A percentile compares a stretch with the other conserved stretches of the same genome.
Conservation (phyloP, 2,888 invertebrate genomes). For the Papilio elwesi region DNA sequence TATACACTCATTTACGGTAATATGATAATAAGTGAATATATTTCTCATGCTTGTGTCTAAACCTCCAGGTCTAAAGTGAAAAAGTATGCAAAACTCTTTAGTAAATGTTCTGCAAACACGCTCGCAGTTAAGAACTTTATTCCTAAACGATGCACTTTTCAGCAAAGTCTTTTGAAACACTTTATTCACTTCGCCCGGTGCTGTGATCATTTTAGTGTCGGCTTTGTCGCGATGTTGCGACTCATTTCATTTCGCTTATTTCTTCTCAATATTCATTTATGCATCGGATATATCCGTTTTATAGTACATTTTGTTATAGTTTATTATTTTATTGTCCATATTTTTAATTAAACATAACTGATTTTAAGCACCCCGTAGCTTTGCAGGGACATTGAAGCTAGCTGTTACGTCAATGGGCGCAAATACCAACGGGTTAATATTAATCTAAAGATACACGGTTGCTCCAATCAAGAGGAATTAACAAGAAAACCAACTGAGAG, state of each 20-base stretch:
- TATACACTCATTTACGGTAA: background rate
- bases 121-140: constrained; percentile 28
- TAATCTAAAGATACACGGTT: too few species aligned
- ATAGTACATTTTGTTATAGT: background rate
- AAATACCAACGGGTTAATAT: too few species aligned
- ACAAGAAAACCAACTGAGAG: too few species aligned
- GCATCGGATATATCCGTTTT: background rate
- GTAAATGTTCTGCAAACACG: constrained; percentile 23
- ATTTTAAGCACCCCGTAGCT: too few species aligned
- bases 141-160: constrained; percentile 22
- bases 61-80: constrained; percentile 8
- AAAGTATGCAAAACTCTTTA: constrained; percentile 18
- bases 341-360: too few species aligned
- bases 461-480: too few species aligned
- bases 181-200: constrained; percentile 30
- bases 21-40: constrained; percentile 7
- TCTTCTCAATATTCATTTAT: background rate
- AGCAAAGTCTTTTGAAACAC: constrained; percentile 26
- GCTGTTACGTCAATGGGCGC: too few species aligned
- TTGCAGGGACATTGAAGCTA: too few species aligned
- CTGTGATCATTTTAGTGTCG: constrained; percentile 16
- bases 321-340: background rate
- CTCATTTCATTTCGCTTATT: background rate
- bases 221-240: background rate
- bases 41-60: constrained; percentile 3